Evolutionary conservation across 2,888 invertebrate species (phyloP).

Genomic region (Agrilus mali): DNA sequence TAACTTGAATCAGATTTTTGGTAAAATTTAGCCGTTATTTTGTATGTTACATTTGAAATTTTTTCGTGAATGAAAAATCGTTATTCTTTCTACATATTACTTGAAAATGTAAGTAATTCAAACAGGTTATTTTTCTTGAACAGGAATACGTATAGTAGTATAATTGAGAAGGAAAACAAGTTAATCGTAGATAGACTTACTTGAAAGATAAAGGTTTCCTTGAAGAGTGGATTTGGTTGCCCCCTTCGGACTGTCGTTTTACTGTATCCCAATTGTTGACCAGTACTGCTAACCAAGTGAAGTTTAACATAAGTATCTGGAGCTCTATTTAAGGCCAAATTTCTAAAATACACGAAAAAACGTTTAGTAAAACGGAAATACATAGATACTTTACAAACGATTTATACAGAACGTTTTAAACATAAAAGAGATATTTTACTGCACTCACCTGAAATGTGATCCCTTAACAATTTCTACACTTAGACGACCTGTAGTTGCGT

Average conservation of each 20-base stretch:
- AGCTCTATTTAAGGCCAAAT: conserved; percentile 63
- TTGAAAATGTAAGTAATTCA: no score
- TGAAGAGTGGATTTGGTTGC: conserved; percentile 90
- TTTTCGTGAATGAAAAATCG: no score
- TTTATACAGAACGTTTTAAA: background rate
- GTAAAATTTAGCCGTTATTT: no score
- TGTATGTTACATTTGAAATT: no score
- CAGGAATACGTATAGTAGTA: no score
- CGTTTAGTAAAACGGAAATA: background rate
- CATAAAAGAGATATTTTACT: background rate
- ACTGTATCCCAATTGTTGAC: conserved; percentile 84
- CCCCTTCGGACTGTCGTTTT: conserved; percentile 87
- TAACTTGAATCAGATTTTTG: no score
- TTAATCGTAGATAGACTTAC: conserved; percentile 32
- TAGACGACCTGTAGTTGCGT: conserved; percentile 86
- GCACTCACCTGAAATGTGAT: conserved; percentile 47
- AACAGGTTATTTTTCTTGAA: no score
- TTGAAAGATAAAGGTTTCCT: conserved; percentile 94
- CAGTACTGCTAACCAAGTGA: conserved; percentile 81
- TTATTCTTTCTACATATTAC: no score
- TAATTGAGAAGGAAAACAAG: no score
- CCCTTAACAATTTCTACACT: conserved; percentile 80
- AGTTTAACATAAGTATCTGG: conserved; percentile 92
- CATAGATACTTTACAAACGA: background rate
- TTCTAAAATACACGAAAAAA: conserved; percentile 43